A percentile compares a stretch with the other conserved stretches of the same genome.
phyloP scores from a whole-genome alignment of 2,797 vertebrate genomes.

The Spondyliosoma cantharus region DNA sequence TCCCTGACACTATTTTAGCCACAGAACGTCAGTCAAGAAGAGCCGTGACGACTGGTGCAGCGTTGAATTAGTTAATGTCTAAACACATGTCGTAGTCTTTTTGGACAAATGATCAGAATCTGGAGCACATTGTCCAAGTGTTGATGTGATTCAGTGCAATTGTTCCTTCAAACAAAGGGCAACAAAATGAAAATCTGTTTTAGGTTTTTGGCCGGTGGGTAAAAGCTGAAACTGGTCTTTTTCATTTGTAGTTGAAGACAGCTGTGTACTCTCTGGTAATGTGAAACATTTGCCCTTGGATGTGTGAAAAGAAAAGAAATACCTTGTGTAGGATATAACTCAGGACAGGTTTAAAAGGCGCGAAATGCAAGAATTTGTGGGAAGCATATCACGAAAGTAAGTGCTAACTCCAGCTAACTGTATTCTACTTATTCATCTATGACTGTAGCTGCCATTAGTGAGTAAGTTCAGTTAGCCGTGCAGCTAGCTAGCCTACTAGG shows the following conservation, averaged over 20 bases:
- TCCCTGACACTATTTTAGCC: conserved; percentile 57
- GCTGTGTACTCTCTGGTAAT: conserved; percentile 52
- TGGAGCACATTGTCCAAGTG: conserved; percentile 39
- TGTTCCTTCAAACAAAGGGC: conserved; percentile 60
- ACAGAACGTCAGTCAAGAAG: conserved; percentile 23
- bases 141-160: conserved; percentile 60
- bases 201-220: conserved; percentile 40
- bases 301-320: conserved; percentile 47
- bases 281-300: conserved; percentile 57
- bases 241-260: conserved; percentile 57
- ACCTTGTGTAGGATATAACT: not conserved
- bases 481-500: too few species aligned
- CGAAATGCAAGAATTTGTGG: too few species aligned
- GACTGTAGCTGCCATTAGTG: too few species aligned
- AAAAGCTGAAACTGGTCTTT: conserved; percentile 49
- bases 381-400: too few species aligned
- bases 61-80: conserved; percentile 9
- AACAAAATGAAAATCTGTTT: conserved; percentile 53
- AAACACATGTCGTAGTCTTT: conserved; percentile 36
- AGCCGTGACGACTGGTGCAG: not conserved
- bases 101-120: conserved; percentile 48
- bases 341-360: not conserved
- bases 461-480: too few species aligned
- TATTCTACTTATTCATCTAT: too few species aligned
- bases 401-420: too few species aligned